A percentile compares a stretch with the other conserved stretches of the same genome.
Evolutionary conservation across 2,888 invertebrate species (phyloP).

Genomic region (Ferdinandea cuprea): DNA sequence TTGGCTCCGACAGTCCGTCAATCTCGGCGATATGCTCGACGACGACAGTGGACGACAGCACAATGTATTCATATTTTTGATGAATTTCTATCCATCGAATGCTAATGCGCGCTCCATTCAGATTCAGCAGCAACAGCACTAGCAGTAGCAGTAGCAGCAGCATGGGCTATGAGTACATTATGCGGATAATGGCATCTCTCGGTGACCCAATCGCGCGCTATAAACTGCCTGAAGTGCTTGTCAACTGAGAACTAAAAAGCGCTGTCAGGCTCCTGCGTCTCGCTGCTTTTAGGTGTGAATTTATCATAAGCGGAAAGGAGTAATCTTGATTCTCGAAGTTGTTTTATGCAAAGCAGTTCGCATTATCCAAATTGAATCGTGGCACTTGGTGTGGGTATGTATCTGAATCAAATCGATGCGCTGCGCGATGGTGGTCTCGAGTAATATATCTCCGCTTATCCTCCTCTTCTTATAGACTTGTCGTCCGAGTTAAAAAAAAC

Average conservation of each 20-base stretch:
- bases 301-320: conserved; percentile 65
- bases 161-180: conserved; percentile 21
- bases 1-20: conserved; percentile 51
- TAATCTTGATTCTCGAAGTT: conserved; percentile 70
- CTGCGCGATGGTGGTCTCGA: conserved; percentile 40
- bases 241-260: conserved; percentile 28
- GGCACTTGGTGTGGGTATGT: conserved; percentile 4
- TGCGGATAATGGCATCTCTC: conserved; percentile 12
- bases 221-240: conserved; percentile 69
- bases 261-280: conserved; percentile 44
- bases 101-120: conserved; percentile 52
- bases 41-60: conserved; percentile 52
- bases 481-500: conserved; percentile 15
- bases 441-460: neutral
- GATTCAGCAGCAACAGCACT: too few relatives aligned
- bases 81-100: conserved; percentile 69
- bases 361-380: conserved; percentile 74
- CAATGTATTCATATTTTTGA: conserved; percentile 75
- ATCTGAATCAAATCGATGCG: conserved; percentile 33
- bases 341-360: conserved; percentile 75
- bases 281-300: conserved; percentile 71
- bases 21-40: conserved; percentile 17
- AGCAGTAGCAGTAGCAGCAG: too few relatives aligned
- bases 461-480: conserved; percentile 5
- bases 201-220: conserved; percentile 44